These are phyloP conservation scores for Eilema caniola DNA, from an alignment of 2,888 invertebrate species.

Conservation along the genomic window DNA sequence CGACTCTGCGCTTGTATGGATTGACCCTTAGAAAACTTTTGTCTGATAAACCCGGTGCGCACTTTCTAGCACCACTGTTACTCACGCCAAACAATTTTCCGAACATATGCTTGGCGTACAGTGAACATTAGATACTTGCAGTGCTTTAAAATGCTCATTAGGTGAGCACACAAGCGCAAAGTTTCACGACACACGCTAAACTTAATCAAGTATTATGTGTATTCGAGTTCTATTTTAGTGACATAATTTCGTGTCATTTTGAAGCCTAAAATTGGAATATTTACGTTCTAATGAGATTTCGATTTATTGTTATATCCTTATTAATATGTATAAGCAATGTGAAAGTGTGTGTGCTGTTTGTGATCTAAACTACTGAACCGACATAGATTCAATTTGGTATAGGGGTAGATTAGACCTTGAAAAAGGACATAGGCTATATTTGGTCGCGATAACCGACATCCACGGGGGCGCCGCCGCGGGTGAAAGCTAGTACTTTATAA, in stretches of 20 bases:
- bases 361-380: too few relatives aligned
- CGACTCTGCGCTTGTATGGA: too few relatives aligned
- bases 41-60: not conserved
- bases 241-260: constrained; percentile 12
- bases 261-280: not conserved
- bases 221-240: constrained; percentile 13
- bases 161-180: not conserved
- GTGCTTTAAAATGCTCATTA: constrained; percentile 13
- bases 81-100: not conserved
- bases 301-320: too few relatives aligned
- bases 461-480: too few relatives aligned
- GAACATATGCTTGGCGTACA: not conserved
- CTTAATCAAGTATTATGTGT: constrained; percentile 18
- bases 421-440: too few relatives aligned
- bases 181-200: constrained; percentile 8
- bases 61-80: not conserved
- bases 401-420: too few relatives aligned
- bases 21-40: not conserved
- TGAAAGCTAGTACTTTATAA: too few relatives aligned
- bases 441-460: too few relatives aligned
- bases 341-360: too few relatives aligned
- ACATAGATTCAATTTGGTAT: too few relatives aligned
- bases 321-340: too few relatives aligned
- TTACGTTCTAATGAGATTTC: too few relatives aligned
- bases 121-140: constrained; percentile 1